Evolutionary conservation across 2,113 vertebrate genomes (phyloP).

Genomic region (Raja brachyura): DNA sequence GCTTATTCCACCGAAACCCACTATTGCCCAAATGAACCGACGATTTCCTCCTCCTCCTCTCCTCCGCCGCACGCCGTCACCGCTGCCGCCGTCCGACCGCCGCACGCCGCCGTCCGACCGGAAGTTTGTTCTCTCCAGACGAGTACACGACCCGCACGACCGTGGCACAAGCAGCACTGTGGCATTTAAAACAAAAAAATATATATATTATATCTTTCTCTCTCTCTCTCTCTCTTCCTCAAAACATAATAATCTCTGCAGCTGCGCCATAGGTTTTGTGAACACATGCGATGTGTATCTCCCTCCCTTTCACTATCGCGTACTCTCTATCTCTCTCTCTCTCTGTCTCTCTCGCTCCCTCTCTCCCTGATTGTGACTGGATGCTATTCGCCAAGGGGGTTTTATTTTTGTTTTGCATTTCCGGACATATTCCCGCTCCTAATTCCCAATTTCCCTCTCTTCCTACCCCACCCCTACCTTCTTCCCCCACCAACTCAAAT

Average conservation of each 20-base stretch:
- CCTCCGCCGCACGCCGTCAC: neutral
- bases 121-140: constrained; percentile 17
- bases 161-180: neutral
- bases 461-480: neutral
- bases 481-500: neutral
- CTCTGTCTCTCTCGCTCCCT: too few relatives aligned
- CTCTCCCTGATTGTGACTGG: constrained; percentile 14
- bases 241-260: constrained; percentile 15
- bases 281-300: neutral
- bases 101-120: neutral
- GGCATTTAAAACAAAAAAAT: constrained; percentile 4
- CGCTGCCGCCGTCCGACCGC: neutral
- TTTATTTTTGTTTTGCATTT: neutral
- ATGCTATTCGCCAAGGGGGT: neutral
- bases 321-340: too few relatives aligned
- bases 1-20: constrained; percentile 14
- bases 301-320: neutral
- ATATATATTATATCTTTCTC: neutral
- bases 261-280: neutral
- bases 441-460: neutral
- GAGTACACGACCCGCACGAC: neutral
- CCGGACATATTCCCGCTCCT: neutral
- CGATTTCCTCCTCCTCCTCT: constrained; percentile 20
- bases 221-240: neutral
- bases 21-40: constrained; percentile 34